Percentiles rank a stretch among this genome's conserved stretches.
These are phyloP conservation scores for Onychorhynchus coronatus DNA, from an alignment of 2,113 vertebrate species.

Conservation along the genomic window DNA sequence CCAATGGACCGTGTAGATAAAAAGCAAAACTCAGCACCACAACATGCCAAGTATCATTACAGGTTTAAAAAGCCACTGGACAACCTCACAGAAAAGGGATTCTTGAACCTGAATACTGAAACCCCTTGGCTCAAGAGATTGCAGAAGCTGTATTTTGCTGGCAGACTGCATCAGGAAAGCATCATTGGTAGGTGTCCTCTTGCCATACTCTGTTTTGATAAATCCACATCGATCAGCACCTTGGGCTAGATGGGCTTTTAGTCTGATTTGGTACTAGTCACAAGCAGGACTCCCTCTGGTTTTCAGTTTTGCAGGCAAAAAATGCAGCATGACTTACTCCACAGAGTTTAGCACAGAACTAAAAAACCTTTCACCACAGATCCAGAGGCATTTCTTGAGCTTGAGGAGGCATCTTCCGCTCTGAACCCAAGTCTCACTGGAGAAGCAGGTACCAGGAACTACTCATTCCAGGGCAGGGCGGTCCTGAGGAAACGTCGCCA, in stretches of 20 bases:
- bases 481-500: neutral
- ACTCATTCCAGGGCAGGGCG: conserved; percentile 34
- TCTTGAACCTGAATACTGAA: neutral
- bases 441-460: conserved; percentile 26
- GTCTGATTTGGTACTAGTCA: neutral
- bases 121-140: neutral
- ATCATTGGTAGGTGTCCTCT: neutral
- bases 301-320: neutral
- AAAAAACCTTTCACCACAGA: neutral
- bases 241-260: neutral
- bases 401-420: neutral
- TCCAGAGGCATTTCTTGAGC: neutral
- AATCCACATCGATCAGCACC: neutral
- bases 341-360: neutral
- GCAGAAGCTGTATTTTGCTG: neutral
- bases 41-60: neutral
- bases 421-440: neutral
- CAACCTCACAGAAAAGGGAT: neutral
- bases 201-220: neutral
- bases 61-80: neutral
- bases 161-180: neutral
- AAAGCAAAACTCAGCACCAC: neutral
- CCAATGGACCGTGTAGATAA: neutral
- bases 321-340: neutral
- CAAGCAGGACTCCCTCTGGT: neutral